Evolutionary conservation across 2,888 invertebrate species (phyloP).

Genomic region (Eupithecia pulchellata): DNA sequence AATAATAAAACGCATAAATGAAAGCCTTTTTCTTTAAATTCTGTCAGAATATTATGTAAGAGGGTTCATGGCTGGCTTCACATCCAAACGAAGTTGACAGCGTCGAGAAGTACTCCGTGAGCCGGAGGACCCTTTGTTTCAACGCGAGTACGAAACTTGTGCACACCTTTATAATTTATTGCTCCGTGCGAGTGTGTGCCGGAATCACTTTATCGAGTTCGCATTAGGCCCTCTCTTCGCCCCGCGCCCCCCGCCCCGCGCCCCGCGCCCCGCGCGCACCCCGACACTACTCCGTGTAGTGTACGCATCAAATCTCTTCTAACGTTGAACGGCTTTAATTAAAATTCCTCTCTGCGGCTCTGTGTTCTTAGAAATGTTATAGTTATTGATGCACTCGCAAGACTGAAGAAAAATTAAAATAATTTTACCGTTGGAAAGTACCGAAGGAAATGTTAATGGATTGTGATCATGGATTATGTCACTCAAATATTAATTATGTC

Average conservation of each 20-base stretch:
- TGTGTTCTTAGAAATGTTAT: not conserved
- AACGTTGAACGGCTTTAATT: not conserved
- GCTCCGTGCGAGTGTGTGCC: constrained; percentile 13
- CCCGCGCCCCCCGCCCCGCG: not conserved
- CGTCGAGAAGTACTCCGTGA: not conserved
- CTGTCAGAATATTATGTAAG: not conserved
- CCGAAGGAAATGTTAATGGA: no score
- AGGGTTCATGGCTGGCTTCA: not conserved
- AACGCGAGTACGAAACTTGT: constrained; percentile 13
- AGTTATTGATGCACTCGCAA: not conserved
- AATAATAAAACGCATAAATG: not conserved
- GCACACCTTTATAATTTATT: constrained; percentile 20
- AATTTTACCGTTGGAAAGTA: no score
- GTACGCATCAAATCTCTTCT: no score
- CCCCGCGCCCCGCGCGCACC: not conserved
- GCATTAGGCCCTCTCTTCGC: constrained; percentile 15
- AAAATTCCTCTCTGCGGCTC: not conserved
- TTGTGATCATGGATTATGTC: no score
- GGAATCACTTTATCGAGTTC: constrained; percentile 24
- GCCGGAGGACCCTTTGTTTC: constrained; percentile 11
- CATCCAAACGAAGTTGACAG: constrained; percentile 7
- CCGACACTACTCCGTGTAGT: no score
- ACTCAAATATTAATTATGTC: no score
- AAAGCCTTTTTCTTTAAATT: not conserved
- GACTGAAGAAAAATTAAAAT: no score